phyloP scores from a whole-genome alignment of 2,888 invertebrate species.

The Patella ulyssiponensis region DNA sequence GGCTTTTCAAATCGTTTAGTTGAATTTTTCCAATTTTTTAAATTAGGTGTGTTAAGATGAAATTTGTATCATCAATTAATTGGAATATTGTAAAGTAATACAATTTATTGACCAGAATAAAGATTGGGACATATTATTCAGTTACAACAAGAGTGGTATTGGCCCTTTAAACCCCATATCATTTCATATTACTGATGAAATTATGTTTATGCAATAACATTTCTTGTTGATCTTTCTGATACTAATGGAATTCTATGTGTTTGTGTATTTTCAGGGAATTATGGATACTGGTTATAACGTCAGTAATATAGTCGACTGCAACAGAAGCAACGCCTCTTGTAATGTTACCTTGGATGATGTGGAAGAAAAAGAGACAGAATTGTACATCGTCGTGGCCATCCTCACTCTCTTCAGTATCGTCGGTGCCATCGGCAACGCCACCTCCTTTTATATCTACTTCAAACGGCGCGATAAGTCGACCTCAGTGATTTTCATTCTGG shows the following conservation, averaged over 20 bases:
- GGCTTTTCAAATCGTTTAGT: too few species aligned
- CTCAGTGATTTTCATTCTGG: slow-evolving; percentile 68
- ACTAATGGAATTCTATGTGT: background rate
- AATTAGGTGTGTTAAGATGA: too few species aligned
- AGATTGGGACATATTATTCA: too few species aligned
- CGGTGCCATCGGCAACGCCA: slow-evolving; percentile 66
- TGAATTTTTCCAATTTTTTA: too few species aligned
- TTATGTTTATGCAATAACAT: too few species aligned
- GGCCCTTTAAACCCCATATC: too few species aligned
- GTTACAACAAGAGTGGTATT: too few species aligned
- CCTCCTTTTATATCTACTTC: slow-evolving; percentile 68
- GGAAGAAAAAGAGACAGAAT: background rate
- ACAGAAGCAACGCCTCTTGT: background rate
- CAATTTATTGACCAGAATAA: too few species aligned
- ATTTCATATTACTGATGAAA: too few species aligned
- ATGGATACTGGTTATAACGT: background rate
- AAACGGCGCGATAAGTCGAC: slow-evolving; percentile 60
- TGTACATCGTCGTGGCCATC: slow-evolving; percentile 41
- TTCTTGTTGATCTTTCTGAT: too few species aligned
- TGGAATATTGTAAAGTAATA: too few species aligned
- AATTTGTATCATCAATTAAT: too few species aligned
- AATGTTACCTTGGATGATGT: background rate
- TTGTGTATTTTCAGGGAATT: background rate
- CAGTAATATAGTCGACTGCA: background rate
- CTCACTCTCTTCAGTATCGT: slow-evolving; percentile 58